These are phyloP conservation scores for Drosophila rhopaloa DNA, from an alignment of 1,140 invertebrate species.

Conservation along the genomic window DNA sequence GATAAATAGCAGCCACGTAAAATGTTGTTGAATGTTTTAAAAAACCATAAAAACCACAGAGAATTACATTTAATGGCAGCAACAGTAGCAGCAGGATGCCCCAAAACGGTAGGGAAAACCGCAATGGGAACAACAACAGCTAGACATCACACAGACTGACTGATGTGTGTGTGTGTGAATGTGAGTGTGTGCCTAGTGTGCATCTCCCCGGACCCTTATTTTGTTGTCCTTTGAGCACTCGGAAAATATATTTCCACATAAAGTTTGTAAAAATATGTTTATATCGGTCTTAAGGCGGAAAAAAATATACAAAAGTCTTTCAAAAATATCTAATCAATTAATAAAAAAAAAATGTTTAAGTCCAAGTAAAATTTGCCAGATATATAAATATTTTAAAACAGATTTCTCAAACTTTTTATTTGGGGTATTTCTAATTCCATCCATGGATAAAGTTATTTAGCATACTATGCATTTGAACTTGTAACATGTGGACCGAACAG, in stretches of 20 bases:
- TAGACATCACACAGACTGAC: conserved; percentile 30
- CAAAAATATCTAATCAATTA: no score
- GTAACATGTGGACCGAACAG: no score
- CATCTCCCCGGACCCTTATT: conserved; percentile 4
- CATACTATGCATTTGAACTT: no score
- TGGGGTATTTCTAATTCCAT: no score
- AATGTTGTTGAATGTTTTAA: conserved; percentile 83
- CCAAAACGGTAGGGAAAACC: conserved; percentile 41
- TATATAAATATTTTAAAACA: no score
- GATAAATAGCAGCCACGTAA: conserved; percentile 83
- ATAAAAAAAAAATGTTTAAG: background rate
- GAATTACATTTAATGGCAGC: conserved; percentile 82
- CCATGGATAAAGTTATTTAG: no score
- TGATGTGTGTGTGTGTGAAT: background rate
- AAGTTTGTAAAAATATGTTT: background rate
- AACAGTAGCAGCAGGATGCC: conserved; percentile 35
- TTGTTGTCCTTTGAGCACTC: conserved; percentile 24
- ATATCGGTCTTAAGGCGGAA: background rate
- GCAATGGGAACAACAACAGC: conserved; percentile 63
- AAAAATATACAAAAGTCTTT: background rate
- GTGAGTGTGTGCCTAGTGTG: conserved; percentile 9
- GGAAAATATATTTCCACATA: conserved; percentile 1
- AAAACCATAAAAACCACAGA: conserved; percentile 83
- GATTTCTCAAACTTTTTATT: no score
- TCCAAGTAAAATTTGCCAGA: no score